Conservation (phyloP, 2,797 vertebrate species). For the Pterois miles region DNA sequence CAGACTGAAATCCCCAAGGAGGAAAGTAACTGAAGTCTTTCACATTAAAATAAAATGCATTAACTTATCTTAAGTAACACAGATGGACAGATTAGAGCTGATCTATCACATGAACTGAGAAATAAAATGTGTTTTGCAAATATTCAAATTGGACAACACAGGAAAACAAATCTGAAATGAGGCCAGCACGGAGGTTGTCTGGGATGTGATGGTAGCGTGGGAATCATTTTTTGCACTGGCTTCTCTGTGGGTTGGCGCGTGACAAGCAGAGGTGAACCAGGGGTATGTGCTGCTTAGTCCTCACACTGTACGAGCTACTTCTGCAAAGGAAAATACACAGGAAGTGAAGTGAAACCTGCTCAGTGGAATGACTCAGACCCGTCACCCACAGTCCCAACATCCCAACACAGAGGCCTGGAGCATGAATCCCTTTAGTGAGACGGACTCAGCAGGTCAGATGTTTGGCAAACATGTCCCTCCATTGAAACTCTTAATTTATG, state of each 20-base stretch:
- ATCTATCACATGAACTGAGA: background rate
- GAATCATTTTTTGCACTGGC: constrained; percentile 27
- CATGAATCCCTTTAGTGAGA: background rate
- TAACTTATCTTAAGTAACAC: background rate
- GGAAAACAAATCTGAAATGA: background rate
- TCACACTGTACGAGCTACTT: background rate
- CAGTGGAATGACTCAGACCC: background rate
- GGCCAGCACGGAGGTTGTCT: constrained; percentile 45
- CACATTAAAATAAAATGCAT: background rate
- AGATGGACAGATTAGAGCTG: background rate
- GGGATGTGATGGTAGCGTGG: constrained; percentile 39
- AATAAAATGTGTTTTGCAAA: background rate
- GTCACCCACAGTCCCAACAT: background rate
- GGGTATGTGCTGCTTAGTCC: background rate
- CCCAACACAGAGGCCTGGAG: constrained; percentile 2
- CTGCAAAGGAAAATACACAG: background rate
- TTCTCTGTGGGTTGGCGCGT: constrained; percentile 45
- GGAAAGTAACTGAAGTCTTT: background rate
- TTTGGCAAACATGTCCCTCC: background rate
- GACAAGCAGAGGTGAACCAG: constrained; percentile 41
- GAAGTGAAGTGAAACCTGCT: background rate
- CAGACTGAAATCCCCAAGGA: background rate
- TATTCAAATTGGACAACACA: constrained; percentile 10
- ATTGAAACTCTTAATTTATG: background rate
- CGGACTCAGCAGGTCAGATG: background rate